Percentiles rank a stretch among this genome's conserved stretches.
Evolutionary conservation across 2,888 invertebrate genomes (phyloP).

Genomic region (Oegoconia quadripuncta): DNA sequence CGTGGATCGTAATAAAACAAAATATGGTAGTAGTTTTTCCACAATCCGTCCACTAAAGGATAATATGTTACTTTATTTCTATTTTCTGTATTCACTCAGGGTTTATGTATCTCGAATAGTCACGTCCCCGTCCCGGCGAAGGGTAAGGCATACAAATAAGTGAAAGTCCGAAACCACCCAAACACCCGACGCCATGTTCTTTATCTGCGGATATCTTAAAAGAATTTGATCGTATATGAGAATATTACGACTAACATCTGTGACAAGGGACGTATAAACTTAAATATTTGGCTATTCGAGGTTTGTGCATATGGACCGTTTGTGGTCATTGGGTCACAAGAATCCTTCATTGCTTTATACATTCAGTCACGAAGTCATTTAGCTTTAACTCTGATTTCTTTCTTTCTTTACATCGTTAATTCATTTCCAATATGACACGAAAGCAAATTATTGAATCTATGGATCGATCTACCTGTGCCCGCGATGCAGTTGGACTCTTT

Average conservation of each 20-base stretch:
- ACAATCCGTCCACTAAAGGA: conserved; percentile 72
- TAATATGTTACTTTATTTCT: conserved; percentile 79
- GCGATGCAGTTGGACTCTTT: conserved; percentile 28
- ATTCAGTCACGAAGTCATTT: neutral
- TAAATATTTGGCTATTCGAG: conserved; percentile 50
- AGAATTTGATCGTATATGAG: conserved; percentile 77
- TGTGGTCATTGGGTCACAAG: neutral
- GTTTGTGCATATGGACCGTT: conserved; percentile 19
- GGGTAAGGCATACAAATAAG: conserved; percentile 78
- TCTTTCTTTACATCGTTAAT: neutral
- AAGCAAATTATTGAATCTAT: neutral
- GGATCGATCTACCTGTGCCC: neutral
- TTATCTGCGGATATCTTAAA: conserved; percentile 77
- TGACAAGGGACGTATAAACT: conserved; percentile 74
- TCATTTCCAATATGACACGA: neutral
- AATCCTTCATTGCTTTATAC: neutral
- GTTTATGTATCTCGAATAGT: conserved; percentile 80
- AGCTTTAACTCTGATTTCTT: neutral
- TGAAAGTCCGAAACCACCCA: conserved; percentile 72
- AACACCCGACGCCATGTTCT: conserved; percentile 73
- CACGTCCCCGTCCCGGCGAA: conserved; percentile 71
- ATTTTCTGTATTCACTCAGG: conserved; percentile 78
- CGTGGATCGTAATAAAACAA: conserved; percentile 39
- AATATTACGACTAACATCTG: conserved; percentile 77
- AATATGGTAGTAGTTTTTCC: conserved; percentile 27